Conservation (phyloP, 2,113 vertebrate genomes). For the Odocoileus virginianus region DNA sequence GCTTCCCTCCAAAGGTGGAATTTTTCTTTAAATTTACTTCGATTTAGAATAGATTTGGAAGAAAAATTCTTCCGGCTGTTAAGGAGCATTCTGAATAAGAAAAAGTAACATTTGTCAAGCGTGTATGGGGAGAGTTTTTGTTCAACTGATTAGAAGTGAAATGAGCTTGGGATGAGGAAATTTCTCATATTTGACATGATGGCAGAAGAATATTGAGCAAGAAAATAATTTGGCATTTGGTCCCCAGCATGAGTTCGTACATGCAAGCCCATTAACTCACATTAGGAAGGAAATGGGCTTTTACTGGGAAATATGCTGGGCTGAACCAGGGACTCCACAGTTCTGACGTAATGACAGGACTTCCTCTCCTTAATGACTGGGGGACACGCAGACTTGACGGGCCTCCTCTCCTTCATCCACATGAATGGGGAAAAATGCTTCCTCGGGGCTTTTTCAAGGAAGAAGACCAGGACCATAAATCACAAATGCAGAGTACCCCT, state of each 20-base stretch:
- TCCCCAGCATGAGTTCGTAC: neutral
- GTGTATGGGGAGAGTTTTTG: neutral
- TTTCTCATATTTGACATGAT: neutral
- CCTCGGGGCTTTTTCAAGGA: neutral
- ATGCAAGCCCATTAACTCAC: neutral
- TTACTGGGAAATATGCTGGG: neutral
- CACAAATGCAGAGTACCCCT: neutral
- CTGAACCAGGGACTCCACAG: neutral
- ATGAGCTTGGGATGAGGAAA: neutral
- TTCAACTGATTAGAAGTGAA: neutral
- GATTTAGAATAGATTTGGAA: neutral
- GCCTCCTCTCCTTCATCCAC: neutral
- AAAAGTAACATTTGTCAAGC: neutral
- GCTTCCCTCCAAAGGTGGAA: neutral
- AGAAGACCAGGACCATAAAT: neutral
- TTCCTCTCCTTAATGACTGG: neutral
- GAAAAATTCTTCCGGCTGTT: neutral
- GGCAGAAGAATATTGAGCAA: neutral
- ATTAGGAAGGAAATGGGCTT: neutral
- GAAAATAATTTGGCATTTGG: neutral
- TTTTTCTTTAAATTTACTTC: neutral
- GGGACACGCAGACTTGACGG: neutral
- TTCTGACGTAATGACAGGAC: neutral
- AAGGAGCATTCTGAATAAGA: neutral
- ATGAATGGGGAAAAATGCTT: neutral